A percentile compares a stretch with the other conserved stretches of the same genome.
Evolutionary conservation across 2,888 invertebrate genomes (phyloP).

Genomic region (Argynnis bischoffii): DNA sequence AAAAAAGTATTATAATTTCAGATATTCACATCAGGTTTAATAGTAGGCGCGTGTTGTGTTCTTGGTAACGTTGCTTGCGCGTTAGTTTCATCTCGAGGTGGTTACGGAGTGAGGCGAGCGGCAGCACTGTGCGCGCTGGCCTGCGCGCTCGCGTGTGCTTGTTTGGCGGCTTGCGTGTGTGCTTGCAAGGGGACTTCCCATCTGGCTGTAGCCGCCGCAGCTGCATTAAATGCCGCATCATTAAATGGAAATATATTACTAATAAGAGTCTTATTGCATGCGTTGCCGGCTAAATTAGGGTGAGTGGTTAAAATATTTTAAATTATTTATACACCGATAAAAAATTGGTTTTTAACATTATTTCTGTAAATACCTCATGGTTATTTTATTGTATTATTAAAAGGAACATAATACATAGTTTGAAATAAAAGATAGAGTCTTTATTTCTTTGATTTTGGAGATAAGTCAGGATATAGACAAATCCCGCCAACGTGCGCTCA

Average conservation of each 20-base stretch:
- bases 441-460: not conserved
- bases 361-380: not conserved
- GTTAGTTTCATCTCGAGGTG: conserved; percentile 63
- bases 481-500: too few relatives aligned
- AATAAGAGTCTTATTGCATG: conserved; percentile 65
- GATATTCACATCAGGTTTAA: conserved; percentile 72
- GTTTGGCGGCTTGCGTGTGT: conserved; percentile 67
- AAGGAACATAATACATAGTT: too few relatives aligned
- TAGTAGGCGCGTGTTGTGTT: conserved; percentile 72
- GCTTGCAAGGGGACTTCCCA: conserved; percentile 58
- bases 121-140: conserved; percentile 67
- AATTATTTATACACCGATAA: too few relatives aligned
- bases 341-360: not conserved
- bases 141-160: conserved; percentile 64
- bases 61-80: conserved; percentile 70
- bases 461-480: too few relatives aligned
- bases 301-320: conserved; percentile 36
- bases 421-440: too few relatives aligned
- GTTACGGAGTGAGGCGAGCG: conserved; percentile 62
- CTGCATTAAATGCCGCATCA: conserved; percentile 70
- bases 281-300: conserved; percentile 73
- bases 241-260: conserved; percentile 73
- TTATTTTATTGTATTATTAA: too few relatives aligned
- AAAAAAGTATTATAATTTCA: conserved; percentile 40
- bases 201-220: conserved; percentile 68